phyloP scores from a whole-genome alignment of 2,113 vertebrate species.

The Plectropomus leopardus region DNA sequence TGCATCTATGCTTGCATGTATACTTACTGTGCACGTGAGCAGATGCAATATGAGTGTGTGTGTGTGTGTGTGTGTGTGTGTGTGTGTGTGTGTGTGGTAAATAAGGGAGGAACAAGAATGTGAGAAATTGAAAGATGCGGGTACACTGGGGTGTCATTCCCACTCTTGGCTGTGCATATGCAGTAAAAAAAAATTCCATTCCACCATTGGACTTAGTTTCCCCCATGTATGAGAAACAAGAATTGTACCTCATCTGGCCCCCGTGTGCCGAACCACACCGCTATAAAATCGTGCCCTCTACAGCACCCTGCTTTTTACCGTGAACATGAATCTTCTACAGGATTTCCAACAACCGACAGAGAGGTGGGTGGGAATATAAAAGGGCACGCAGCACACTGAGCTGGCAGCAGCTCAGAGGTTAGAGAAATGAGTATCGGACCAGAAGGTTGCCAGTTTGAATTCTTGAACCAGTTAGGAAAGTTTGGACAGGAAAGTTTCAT shows the following conservation, averaged over 20 bases:
- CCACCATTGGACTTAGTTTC: slow-evolving; percentile 26
- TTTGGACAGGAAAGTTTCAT: not conserved
- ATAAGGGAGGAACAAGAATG: slow-evolving; percentile 12
- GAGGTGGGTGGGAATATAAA: slow-evolving; percentile 48
- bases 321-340: slow-evolving; percentile 27
- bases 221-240: slow-evolving; percentile 26
- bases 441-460: slow-evolving; percentile 37
- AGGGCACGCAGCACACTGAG: slow-evolving; percentile 12
- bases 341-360: slow-evolving; percentile 31
- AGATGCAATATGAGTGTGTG: not conserved
- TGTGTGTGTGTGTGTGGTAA: not conserved
- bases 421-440: slow-evolving; percentile 11
- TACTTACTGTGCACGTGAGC: not conserved
- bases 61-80: not conserved
- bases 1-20: slow-evolving; percentile 3
- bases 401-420: slow-evolving; percentile 35
- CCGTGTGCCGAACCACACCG: slow-evolving; percentile 31
- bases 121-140: slow-evolving; percentile 35
- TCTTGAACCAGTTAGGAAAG: slow-evolving; percentile 10
- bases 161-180: slow-evolving; percentile 28
- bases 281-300: slow-evolving; percentile 35
- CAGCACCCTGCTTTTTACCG: slow-evolving; percentile 25
- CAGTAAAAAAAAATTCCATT: slow-evolving; percentile 49
- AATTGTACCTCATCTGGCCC: slow-evolving; percentile 47
- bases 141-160: slow-evolving; percentile 18